These are phyloP conservation scores for Eristalis tenax DNA, from an alignment of 2,888 invertebrate genomes.

Conservation along the genomic window DNA sequence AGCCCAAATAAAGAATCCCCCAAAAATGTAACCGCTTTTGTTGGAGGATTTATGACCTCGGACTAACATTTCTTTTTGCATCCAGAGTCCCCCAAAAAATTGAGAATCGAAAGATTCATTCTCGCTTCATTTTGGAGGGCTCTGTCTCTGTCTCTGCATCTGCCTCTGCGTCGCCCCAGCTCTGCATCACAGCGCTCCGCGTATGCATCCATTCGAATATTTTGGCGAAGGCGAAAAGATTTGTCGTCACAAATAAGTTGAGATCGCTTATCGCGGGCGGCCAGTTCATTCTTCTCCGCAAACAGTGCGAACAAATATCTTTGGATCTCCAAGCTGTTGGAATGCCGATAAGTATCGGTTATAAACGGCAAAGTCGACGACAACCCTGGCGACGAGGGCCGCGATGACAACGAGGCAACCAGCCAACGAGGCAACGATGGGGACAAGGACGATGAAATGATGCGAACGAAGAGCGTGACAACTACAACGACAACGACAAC, in stretches of 20 bases:
- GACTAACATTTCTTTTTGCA: constrained; percentile 67
- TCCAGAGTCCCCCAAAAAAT: constrained; percentile 48
- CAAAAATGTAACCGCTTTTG: constrained; percentile 71
- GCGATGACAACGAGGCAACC: constrained; percentile 15
- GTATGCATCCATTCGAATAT: neutral
- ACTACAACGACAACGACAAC: constrained; percentile 30
- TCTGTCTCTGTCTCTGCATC: neutral
- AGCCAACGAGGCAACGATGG: neutral
- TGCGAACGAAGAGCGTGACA: neutral
- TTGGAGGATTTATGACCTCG: constrained; percentile 70
- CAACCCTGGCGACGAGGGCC: constrained; percentile 33
- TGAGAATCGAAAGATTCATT: constrained; percentile 61
- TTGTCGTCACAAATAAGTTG: constrained; percentile 72
- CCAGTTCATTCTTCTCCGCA: constrained; percentile 65
- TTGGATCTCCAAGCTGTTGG: constrained; percentile 67
- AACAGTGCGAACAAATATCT: constrained; percentile 71
- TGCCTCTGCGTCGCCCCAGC: neutral
- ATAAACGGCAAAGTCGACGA: constrained; percentile 65
- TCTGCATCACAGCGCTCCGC: neutral
- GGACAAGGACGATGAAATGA: too few species aligned
- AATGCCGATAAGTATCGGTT: constrained; percentile 72
- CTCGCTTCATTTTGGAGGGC: constrained; percentile 41
- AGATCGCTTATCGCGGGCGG: constrained; percentile 72
- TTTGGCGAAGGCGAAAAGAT: constrained; percentile 57
- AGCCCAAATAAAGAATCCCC: constrained; percentile 65